phyloP scores from a whole-genome alignment of 2,888 invertebrate genomes.

The Noctua janthe region DNA sequence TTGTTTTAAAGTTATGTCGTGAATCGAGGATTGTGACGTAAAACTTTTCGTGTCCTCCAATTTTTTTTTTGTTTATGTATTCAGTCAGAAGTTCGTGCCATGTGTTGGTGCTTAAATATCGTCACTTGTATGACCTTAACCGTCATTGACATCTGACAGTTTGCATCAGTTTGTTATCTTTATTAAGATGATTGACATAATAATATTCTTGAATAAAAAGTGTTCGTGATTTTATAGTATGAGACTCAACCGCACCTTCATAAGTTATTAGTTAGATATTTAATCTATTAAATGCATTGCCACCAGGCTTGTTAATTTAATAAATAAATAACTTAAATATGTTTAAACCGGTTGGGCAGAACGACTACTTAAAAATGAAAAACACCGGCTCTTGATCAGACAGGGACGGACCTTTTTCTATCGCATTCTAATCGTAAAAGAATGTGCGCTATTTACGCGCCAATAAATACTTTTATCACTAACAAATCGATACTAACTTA shows the following conservation, averaged over 20 bases:
- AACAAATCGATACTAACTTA: neutral
- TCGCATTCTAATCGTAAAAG: constrained; percentile 43
- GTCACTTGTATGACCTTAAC: constrained; percentile 5
- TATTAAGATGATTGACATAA: constrained; percentile 24
- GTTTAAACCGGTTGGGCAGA: constrained; percentile 19
- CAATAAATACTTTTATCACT: constrained; percentile 27
- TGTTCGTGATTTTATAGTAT: neutral
- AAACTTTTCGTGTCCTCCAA: neutral
- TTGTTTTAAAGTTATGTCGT: neutral
- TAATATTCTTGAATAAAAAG: constrained; percentile 18
- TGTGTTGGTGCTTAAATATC: constrained; percentile 5
- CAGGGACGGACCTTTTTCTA: constrained; percentile 15
- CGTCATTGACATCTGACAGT: constrained; percentile 15
- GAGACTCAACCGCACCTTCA: neutral
- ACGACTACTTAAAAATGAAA: constrained; percentile 13
- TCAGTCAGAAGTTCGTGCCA: neutral
- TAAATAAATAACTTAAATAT: constrained; percentile 8
- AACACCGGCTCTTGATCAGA: constrained; percentile 11
- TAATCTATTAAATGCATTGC: constrained; percentile 19
- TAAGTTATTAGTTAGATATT: neutral
- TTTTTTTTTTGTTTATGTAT: neutral
- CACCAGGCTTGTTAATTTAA: constrained; percentile 12
- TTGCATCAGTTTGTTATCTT: constrained; percentile 23
- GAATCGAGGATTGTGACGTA: neutral
- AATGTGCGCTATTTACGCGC: constrained; percentile 20